A percentile compares a stretch with the other conserved stretches of the same genome.
Evolutionary conservation across 2,797 vertebrate genomes (phyloP).

Genomic region (Acestrorhynchus altus): DNA sequence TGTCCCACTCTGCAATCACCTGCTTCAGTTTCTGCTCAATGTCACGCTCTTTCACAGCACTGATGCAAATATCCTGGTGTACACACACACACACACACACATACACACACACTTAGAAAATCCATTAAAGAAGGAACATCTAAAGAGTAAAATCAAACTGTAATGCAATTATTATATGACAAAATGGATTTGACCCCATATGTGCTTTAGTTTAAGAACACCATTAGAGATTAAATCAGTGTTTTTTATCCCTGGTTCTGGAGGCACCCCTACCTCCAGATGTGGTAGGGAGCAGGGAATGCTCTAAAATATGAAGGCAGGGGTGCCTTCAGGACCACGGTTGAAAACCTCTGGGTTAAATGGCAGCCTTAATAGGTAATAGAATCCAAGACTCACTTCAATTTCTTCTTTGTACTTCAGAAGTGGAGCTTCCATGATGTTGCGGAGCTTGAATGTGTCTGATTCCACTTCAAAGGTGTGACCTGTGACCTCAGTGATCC

Average conservation of each 20-base stretch:
- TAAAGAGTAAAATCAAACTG: background rate
- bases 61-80: slow-evolving; percentile 91
- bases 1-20: slow-evolving; percentile 93
- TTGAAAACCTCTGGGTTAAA: too few species aligned
- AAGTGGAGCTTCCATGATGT: slow-evolving; percentile 93
- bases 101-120: background rate
- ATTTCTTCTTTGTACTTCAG: slow-evolving; percentile 95
- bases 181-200: background rate
- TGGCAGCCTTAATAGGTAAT: background rate
- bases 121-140: background rate
- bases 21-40: slow-evolving; percentile 97
- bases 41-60: slow-evolving; percentile 93
- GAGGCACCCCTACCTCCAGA: too few species aligned
- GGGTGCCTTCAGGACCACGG: too few species aligned
- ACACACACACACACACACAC: slow-evolving; percentile 7
- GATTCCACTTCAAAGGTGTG: slow-evolving; percentile 87
- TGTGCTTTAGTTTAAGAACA: background rate
- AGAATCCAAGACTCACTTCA: slow-evolving; percentile 79
- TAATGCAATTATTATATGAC: background rate
- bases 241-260: too few species aligned
- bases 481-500: slow-evolving; percentile 85
- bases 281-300: too few species aligned
- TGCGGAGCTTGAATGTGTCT: slow-evolving; percentile 88
- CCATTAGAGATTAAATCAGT: too few species aligned
- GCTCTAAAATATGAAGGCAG: too few species aligned